A percentile compares a stretch with the other conserved stretches of the same genome.
phyloP scores from a whole-genome alignment of 2,113 vertebrate species.

The Amblyornis subalaris region DNA sequence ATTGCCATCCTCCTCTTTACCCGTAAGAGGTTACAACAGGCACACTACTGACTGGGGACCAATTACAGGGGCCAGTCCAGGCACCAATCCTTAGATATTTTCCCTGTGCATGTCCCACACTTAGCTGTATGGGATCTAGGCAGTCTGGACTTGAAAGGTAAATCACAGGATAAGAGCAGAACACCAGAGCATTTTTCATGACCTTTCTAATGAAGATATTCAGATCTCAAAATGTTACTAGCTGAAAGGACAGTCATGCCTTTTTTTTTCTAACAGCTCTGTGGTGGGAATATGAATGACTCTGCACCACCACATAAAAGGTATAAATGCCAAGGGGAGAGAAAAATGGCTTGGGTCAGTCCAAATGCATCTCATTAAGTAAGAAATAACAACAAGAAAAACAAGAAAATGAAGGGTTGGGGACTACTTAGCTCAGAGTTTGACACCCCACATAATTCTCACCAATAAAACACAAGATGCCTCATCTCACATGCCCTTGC shows the following conservation, averaged over 20 bases:
- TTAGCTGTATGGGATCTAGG: neutral
- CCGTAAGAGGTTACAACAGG: neutral
- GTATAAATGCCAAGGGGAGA: neutral
- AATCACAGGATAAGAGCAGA: neutral
- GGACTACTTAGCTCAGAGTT: neutral
- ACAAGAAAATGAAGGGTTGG: neutral
- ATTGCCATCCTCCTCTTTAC: neutral
- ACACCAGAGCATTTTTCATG: neutral
- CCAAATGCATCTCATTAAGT: neutral
- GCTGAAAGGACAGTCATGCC: neutral
- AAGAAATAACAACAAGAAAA: neutral
- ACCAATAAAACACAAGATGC: neutral
- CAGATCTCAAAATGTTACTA: slow-evolving; percentile 1
- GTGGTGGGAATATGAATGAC: neutral
- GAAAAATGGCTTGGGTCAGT: neutral
- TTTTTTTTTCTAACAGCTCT: neutral
- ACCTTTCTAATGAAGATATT: slow-evolving; percentile 13
- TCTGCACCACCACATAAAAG: neutral
- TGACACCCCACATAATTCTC: neutral
- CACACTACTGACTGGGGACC: neutral
- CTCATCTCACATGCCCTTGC: neutral
- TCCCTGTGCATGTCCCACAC: too few relatives aligned
- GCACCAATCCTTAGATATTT: neutral
- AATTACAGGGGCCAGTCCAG: neutral
- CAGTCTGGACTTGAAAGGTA: neutral